Evolutionary conservation across 1,140 invertebrate species (phyloP).

Genomic region (Conus ventricosus): DNA sequence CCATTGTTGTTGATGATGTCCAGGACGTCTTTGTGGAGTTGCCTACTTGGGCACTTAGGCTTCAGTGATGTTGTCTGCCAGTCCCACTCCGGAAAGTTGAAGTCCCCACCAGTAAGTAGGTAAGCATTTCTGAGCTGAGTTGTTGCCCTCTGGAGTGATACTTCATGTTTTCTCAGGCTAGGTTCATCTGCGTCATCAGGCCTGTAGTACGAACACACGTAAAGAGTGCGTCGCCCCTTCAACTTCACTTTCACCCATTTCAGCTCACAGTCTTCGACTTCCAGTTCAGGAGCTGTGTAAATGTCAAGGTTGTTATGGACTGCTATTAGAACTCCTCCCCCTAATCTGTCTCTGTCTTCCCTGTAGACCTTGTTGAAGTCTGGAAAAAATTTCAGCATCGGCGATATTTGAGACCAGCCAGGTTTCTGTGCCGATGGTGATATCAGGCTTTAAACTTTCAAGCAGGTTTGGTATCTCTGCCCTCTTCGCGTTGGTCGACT

Average conservation of each 20-base stretch:
- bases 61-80: not conserved
- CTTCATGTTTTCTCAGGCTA: not conserved
- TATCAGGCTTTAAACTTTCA: slow-evolving; percentile 36
- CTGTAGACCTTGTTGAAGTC: too few relatives aligned
- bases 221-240: not conserved
- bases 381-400: slow-evolving; percentile 3
- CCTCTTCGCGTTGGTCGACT: slow-evolving; percentile 26
- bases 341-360: too few relatives aligned
- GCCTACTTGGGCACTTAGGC: not conserved
- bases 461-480: slow-evolving; percentile 8
- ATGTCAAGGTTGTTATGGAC: too few relatives aligned
- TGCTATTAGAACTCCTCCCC: too few relatives aligned
- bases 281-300: too few relatives aligned
- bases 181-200: not conserved
- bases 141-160: not conserved
- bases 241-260: too few relatives aligned
- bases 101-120: not conserved
- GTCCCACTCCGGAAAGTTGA: not conserved
- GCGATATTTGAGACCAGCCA: slow-evolving; percentile 38
- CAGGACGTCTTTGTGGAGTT: not conserved
- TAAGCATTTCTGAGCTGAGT: not conserved
- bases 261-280: too few relatives aligned
- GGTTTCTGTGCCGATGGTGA: slow-evolving; percentile 39
- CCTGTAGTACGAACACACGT: not conserved
- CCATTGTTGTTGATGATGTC: not conserved